These are phyloP conservation scores for Parasteatoda tepidariorum DNA, from an alignment of 1,140 invertebrate species.

Conservation along the genomic window DNA sequence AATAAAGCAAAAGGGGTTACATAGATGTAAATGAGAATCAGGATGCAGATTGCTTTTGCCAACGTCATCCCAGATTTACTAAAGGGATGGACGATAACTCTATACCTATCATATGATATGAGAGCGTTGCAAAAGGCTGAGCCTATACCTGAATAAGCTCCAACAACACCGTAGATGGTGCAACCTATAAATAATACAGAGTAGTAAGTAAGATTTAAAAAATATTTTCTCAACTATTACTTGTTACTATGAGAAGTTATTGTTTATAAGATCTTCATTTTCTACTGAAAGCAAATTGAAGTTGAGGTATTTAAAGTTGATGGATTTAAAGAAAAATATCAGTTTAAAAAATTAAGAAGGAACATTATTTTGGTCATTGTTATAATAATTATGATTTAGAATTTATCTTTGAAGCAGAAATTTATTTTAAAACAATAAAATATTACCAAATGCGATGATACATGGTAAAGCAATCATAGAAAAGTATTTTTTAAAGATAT, in stretches of 20 bases:
- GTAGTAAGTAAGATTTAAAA: background rate
- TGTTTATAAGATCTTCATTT: background rate
- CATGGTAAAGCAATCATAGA: no score
- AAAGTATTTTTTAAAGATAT: no score
- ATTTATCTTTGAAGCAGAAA: no score
- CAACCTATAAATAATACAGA: constrained; percentile 73
- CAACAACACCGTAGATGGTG: constrained; percentile 81
- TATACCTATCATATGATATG: constrained; percentile 81
- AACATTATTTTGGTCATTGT: background rate
- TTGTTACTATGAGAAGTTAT: background rate
- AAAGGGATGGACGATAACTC: constrained; percentile 81
- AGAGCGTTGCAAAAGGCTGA: constrained; percentile 83
- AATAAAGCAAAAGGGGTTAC: constrained; percentile 82
- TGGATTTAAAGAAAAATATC: no score
- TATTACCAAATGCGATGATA: no score
- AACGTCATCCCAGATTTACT: constrained; percentile 73
- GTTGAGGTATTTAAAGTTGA: no score
- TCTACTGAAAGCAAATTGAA: background rate
- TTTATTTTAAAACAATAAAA: no score
- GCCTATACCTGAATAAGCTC: constrained; percentile 82
- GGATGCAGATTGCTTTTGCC: constrained; percentile 75
- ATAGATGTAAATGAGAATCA: constrained; percentile 81
- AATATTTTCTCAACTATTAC: background rate
- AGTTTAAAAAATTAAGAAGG: no score
- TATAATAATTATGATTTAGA: no score